Evolutionary conservation across 2,797 vertebrate genomes (phyloP), one percentile per base, ranked within the genome.

Genomic region (Discoglossus pictus): DNA sequence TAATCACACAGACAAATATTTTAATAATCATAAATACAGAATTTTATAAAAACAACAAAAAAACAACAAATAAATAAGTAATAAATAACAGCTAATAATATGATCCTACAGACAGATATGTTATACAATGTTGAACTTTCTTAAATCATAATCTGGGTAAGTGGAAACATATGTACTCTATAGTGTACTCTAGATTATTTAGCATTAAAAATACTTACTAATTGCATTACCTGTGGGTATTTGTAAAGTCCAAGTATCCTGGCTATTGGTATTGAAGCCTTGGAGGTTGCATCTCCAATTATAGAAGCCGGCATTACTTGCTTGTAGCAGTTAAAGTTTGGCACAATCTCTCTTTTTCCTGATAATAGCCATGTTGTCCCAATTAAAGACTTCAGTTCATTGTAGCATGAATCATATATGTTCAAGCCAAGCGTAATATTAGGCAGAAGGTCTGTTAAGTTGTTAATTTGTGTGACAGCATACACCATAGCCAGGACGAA

Each of bases 371-470:
- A 63, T 20, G 7, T 23, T n/a, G 47, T 24, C 5, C 61, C 47
- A 10, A 23, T 50, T 20, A 63, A 18, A 9, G 27, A 20, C 4
- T 7, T n/a, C 9, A 50, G 27, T 7, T 50, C 47, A 50, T 24
- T 50, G 23, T 38, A 48, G 25, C 61, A 63, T 6, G 61, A 38
- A 43, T 63, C 61, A 24, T 63, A 63, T 46, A 39, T 17, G 15
- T 17, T 36, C 34, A 50, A 52, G 6, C 61, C 61, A 18, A 63
- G 21, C 10, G 46, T 48, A 18, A 52, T 7, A 38, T 63, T 63
- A 4, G 53, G 53, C 7, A 56, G 36, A 13, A 56, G 12, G 7
- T 40, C 53, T 2, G 31, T 12, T 7, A 9, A 20, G 1, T 11
- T 23, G 31, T 63, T 63, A 17, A 63, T 63, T 13, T 63, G 16